Evolutionary conservation across 2,888 invertebrate species (phyloP).

Genomic region (Sarcophaga caerulescens): DNA sequence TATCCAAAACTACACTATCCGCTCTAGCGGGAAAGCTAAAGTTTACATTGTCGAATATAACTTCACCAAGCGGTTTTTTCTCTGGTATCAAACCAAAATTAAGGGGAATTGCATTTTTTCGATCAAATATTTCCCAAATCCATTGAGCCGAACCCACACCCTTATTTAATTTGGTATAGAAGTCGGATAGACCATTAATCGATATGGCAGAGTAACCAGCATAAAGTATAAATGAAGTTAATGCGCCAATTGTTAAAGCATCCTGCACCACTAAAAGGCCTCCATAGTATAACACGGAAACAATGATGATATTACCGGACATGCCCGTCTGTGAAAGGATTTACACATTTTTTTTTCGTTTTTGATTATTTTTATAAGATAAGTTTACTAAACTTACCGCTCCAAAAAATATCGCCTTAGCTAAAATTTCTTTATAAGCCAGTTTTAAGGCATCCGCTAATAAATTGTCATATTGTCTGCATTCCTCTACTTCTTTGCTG

Average conservation of each 20-base stretch:
- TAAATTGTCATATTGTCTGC: conserved; percentile 85
- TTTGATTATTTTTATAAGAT: conserved; percentile 6
- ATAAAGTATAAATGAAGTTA: conserved; percentile 96
- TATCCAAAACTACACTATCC: conserved; percentile 84
- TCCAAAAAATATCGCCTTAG: conserved; percentile 94
- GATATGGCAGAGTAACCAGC: conserved; percentile 96
- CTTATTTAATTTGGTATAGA: conserved; percentile 96
- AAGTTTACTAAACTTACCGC: conserved; percentile 83
- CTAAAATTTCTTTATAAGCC: conserved; percentile 93
- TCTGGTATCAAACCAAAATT: conserved; percentile 80
- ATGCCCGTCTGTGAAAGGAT: conserved; percentile 86
- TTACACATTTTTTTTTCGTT: conserved; percentile 15
- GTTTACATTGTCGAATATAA: conserved; percentile 87
- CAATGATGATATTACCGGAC: conserved; percentile 93
- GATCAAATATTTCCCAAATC: conserved; percentile 94
- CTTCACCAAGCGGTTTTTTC: conserved; percentile 82
- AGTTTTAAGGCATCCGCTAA: conserved; percentile 88
- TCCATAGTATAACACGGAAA: conserved; percentile 95
- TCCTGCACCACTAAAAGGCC: conserved; percentile 93
- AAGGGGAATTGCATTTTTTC: conserved; percentile 88
- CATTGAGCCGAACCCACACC: conserved; percentile 95
- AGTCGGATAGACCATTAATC: conserved; percentile 92
- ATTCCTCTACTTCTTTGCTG: conserved; percentile 91
- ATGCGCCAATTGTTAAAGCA: conserved; percentile 90
- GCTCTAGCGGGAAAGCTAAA: conserved; percentile 88